phyloP scores from a whole-genome alignment of 2,888 invertebrate genomes.

The Dolomedes plantarius region DNA sequence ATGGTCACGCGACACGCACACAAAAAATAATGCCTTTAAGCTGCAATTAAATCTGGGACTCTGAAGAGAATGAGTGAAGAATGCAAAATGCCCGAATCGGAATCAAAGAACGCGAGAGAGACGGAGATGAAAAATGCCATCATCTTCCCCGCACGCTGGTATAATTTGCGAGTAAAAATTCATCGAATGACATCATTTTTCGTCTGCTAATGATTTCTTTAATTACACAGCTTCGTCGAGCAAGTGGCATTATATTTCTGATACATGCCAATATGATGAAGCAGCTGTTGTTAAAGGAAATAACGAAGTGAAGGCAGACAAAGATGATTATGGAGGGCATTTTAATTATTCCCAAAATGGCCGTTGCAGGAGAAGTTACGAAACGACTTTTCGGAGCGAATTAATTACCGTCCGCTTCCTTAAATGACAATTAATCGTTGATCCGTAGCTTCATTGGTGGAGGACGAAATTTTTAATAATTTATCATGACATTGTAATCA shows the following conservation, averaged over 20 bases:
- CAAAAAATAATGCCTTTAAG: too few species aligned
- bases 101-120: too few species aligned
- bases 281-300: conserved; percentile 63
- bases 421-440: conserved; percentile 70
- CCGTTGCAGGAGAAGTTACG: conserved; percentile 34
- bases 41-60: too few species aligned
- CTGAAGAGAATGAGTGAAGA: too few species aligned
- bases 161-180: neutral
- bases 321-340: conserved; percentile 66
- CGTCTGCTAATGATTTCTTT: conserved; percentile 67
- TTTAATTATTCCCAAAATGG: conserved; percentile 67
- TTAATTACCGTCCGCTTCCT: conserved; percentile 65
- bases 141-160: too few species aligned
- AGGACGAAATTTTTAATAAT: conserved; percentile 65
- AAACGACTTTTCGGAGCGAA: conserved; percentile 61
- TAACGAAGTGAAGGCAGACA: conserved; percentile 49
- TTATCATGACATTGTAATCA: conserved; percentile 66
- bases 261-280: conserved; percentile 67
- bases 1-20: too few species aligned
- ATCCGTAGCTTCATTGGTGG: conserved; percentile 54
- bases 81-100: too few species aligned
- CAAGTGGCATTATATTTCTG: conserved; percentile 60
- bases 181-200: conserved; percentile 27
- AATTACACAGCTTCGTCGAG: conserved; percentile 61
- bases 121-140: neutral